These are phyloP conservation scores for Notarius quadriscutis DNA, from an alignment of 2,113 vertebrate genomes.

Conservation along the genomic window DNA sequence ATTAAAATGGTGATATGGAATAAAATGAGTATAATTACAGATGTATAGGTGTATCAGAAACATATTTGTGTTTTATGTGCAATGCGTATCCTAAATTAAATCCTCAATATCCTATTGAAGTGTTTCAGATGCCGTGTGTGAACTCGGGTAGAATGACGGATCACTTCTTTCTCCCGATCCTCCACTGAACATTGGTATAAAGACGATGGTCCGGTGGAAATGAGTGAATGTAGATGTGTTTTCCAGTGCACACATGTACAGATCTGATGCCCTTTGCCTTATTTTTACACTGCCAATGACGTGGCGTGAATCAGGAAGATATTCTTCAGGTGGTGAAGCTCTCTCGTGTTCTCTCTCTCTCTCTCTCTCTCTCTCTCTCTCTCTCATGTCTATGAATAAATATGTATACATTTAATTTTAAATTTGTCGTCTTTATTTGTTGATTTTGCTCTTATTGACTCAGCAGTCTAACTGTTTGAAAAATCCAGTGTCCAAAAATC, in stretches of 20 bases:
- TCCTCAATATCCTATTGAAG: neutral
- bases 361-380: constrained; percentile 19
- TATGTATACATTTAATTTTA: constrained; percentile 40
- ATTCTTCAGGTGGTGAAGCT: constrained; percentile 43
- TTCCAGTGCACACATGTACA: constrained; percentile 15
- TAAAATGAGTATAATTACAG: neutral
- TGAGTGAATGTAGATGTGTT: constrained; percentile 14
- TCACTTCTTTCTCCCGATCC: neutral
- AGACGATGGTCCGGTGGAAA: constrained; percentile 15
- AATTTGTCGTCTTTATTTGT: neutral
- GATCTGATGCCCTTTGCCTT: constrained; percentile 44
- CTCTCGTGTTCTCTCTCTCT: constrained; percentile 8
- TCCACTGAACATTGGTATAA: neutral
- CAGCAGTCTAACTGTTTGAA: neutral
- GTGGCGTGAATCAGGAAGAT: constrained; percentile 40
- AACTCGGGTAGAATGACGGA: neutral
- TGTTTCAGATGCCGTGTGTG: neutral
- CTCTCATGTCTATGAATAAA: constrained; percentile 39
- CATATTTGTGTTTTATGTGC: neutral
- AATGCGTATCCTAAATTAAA: neutral
- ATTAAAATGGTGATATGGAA: neutral
- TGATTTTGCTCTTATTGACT: no score
- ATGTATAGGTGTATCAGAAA: neutral
- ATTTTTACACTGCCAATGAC: constrained; percentile 47
- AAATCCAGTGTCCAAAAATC: neutral